These are phyloP conservation scores for Apeltes quadracus DNA, from an alignment of 2,113 vertebrate genomes.

Conservation along the genomic window DNA sequence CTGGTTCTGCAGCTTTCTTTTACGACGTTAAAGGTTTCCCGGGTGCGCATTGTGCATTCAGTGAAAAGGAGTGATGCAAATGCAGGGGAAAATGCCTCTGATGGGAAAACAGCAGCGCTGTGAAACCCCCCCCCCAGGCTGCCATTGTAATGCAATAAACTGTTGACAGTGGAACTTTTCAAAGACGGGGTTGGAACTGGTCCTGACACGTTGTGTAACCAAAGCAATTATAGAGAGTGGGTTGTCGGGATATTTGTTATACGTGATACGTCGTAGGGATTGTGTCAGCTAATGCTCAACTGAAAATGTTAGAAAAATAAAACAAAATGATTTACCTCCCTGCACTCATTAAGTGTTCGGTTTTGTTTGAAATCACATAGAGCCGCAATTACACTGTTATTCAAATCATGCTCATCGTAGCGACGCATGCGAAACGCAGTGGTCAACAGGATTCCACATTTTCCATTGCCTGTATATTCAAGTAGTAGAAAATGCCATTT, in stretches of 20 bases:
- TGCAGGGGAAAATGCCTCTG: background rate
- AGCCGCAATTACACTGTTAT: background rate
- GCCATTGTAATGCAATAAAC: slow-evolving; percentile 33
- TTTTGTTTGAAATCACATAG: background rate
- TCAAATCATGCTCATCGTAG: background rate
- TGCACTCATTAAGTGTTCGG: background rate
- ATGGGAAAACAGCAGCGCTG: slow-evolving; percentile 29
- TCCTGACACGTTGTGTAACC: background rate
- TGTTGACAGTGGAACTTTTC: background rate
- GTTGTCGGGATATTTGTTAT: slow-evolving; percentile 1
- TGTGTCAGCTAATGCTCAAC: background rate
- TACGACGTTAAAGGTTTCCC: slow-evolving; percentile 11
- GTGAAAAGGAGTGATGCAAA: slow-evolving; percentile 4
- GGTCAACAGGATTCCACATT: background rate
- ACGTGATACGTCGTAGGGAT: background rate
- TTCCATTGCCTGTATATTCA: background rate
- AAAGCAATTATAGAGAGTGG: background rate
- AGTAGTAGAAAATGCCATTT: background rate
- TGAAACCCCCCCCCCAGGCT: slow-evolving; percentile 38
- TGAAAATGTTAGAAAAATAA: background rate
- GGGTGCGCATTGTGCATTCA: background rate
- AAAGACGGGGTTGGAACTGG: background rate
- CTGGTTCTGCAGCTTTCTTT: background rate
- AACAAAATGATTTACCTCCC: background rate
- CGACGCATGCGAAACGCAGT: slow-evolving; percentile 9